Conservation (phyloP, 2,797 vertebrate species). For the Paramormyrops hopkinsi region DNA sequence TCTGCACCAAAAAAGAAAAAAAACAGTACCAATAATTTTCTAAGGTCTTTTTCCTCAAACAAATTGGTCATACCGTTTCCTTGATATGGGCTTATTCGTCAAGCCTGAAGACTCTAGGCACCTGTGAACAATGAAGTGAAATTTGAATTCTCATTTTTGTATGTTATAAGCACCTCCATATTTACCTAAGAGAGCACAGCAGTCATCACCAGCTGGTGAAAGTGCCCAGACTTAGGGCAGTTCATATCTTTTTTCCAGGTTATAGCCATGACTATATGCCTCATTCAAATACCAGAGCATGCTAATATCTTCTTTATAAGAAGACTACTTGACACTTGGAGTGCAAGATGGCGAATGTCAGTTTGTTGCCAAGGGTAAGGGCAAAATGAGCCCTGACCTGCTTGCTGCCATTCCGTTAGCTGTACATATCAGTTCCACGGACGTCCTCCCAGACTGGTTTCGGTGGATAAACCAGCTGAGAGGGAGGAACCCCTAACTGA, state of each 20-base stretch:
- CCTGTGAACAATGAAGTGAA: neutral
- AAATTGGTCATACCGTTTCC: neutral
- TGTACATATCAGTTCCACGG: slow-evolving; percentile 41
- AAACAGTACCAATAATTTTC: neutral
- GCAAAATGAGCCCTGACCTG: slow-evolving; percentile 24
- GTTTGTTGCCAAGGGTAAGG: slow-evolving; percentile 54
- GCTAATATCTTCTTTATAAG: slow-evolving; percentile 76
- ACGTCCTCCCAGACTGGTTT: neutral
- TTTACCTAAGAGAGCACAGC: slow-evolving; percentile 7
- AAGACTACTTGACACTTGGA: slow-evolving; percentile 64
- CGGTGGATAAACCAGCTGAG: neutral
- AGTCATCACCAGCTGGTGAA: neutral
- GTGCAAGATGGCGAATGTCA: slow-evolving; percentile 54
- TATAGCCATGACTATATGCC: slow-evolving; percentile 27
- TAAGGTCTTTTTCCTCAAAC: neutral
- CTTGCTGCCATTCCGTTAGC: neutral
- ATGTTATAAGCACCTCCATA: neutral
- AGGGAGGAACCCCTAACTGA: neutral
- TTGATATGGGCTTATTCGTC: neutral
- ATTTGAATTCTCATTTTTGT: neutral
- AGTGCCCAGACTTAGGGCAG: neutral
- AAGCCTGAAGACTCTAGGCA: neutral
- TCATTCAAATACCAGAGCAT: slow-evolving; percentile 54
- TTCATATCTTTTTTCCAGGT: slow-evolving; percentile 22
- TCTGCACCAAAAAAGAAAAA: neutral